Conservation (phyloP, 2,888 invertebrate genomes). For the Conistra vaccinii region DNA sequence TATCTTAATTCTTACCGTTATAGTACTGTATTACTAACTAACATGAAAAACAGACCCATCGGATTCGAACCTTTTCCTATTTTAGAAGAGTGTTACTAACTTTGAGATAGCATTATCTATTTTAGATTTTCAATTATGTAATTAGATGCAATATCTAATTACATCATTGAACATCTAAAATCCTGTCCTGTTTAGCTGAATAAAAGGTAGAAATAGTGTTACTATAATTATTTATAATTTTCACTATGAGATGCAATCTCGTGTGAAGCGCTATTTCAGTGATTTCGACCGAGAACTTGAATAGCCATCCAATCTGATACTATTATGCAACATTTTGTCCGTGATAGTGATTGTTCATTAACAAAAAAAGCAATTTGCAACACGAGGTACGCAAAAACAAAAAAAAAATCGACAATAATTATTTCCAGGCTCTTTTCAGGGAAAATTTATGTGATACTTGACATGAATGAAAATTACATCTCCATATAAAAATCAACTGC, state of each 20-base stretch:
- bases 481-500: too few species aligned
- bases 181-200: not conserved
- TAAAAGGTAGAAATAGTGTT: not conserved
- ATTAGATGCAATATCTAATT: not conserved
- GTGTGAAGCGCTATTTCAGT: not conserved
- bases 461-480: not conserved
- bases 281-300: not conserved
- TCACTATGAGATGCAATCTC: not conserved
- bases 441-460: not conserved
- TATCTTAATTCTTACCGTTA: too few species aligned
- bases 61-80: not conserved
- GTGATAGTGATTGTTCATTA: not conserved
- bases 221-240: not conserved
- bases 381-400: not conserved
- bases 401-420: too few species aligned
- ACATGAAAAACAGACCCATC: not conserved
- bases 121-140: too few species aligned
- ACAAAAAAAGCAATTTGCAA: not conserved
- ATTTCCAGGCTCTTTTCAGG: not conserved
- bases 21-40: not conserved
- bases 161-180: not conserved
- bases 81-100: not conserved
- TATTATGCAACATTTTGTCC: not conserved
- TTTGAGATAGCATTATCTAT: too few species aligned
- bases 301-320: not conserved